These are phyloP conservation scores for Pterobdella sp. DNA, from an alignment of 2,888 invertebrate genomes.

Conservation along the genomic window DNA sequence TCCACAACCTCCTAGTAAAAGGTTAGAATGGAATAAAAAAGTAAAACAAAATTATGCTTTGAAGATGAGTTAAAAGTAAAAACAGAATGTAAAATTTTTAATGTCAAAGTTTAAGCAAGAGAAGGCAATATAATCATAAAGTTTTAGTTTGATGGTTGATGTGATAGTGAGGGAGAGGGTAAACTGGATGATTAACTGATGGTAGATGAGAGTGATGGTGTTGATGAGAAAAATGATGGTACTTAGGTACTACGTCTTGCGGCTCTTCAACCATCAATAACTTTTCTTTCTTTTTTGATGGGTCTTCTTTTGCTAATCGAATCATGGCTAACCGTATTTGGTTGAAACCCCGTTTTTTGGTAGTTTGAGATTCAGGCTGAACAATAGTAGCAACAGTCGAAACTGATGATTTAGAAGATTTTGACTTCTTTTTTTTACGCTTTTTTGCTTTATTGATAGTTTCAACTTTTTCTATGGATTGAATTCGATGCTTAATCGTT, in stretches of 20 bases:
- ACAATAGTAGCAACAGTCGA: neutral
- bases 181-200: neutral
- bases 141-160: neutral
- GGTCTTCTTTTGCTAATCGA: neutral
- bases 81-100: no score
- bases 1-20: no score
- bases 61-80: no score
- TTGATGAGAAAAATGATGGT: neutral
- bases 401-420: neutral
- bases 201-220: neutral
- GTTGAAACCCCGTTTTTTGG: neutral
- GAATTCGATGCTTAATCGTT: neutral
- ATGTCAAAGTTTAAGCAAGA: no score
- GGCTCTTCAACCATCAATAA: neutral
- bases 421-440: neutral
- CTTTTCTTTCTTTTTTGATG: neutral
- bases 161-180: neutral
- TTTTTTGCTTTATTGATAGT: no score
- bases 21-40: no score
- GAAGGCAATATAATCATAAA: no score
- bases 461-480: no score
- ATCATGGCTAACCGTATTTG: neutral
- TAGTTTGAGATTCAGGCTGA: neutral
- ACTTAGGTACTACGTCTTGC: neutral
- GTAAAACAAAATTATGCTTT: no score